phyloP scores from a whole-genome alignment of 2,113 vertebrate species.

The Merops nubicus region DNA sequence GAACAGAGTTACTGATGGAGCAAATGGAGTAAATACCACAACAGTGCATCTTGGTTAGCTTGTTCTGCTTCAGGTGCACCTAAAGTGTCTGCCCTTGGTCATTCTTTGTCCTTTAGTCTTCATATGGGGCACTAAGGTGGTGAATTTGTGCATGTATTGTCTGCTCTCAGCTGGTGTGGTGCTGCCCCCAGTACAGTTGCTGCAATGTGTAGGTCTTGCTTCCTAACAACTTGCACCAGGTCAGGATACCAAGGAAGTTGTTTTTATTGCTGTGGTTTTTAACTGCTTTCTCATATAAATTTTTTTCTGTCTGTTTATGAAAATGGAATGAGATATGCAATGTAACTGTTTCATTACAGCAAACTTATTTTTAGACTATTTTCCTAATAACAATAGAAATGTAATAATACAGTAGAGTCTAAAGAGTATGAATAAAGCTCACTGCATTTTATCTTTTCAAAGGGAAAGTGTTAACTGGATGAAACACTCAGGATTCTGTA shows the following conservation, averaged over 20 bases:
- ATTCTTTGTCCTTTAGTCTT: not conserved
- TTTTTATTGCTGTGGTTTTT: not conserved
- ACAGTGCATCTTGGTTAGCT: not conserved
- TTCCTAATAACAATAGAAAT: not conserved
- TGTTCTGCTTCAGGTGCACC: not conserved
- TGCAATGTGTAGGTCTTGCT: not conserved
- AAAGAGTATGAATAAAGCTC: not conserved
- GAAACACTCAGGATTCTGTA: not conserved
- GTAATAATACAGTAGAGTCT: not conserved
- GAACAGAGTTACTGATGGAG: not conserved
- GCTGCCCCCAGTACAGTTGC: not conserved
- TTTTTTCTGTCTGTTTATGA: not conserved
- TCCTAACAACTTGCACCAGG: not conserved
- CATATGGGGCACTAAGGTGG: no score
- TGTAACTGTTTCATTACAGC: not conserved
- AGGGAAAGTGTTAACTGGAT: not conserved
- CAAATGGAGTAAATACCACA: not conserved
- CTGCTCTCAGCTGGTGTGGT: not conserved
- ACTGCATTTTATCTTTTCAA: not conserved
- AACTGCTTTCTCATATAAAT: not conserved
- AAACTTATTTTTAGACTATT: not conserved
- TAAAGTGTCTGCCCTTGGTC: rapidly evolving
- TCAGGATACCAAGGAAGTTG: no score
- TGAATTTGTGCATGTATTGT: rapidly evolving
- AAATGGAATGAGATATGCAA: not conserved